Conservation (phyloP, 2,113 vertebrate genomes). For the Mirza zaza region DNA sequence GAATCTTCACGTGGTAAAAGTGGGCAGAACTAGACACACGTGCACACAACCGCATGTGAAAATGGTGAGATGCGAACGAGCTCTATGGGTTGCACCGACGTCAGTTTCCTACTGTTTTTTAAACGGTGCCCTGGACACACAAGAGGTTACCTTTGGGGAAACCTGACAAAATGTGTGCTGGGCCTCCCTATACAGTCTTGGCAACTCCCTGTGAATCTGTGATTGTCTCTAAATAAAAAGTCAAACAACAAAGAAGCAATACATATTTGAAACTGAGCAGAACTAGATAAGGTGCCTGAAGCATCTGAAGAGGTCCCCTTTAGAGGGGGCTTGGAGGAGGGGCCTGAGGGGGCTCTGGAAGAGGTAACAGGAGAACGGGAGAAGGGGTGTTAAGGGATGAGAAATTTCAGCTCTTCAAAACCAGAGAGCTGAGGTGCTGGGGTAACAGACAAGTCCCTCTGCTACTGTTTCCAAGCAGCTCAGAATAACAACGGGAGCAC, state of each 20-base stretch:
- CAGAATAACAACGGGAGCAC: accelerated
- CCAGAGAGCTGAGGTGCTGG: background rate
- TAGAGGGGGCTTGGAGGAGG: too few species aligned
- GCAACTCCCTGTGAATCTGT: background rate
- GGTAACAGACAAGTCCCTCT: background rate
- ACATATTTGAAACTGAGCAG: background rate
- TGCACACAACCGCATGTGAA: too few species aligned
- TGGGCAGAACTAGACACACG: background rate
- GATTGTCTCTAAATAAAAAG: background rate
- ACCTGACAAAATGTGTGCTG: background rate
- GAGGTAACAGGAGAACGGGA: background rate
- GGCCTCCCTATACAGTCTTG: background rate
- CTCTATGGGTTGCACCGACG: accelerated
- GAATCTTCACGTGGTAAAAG: background rate
- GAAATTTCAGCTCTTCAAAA: background rate
- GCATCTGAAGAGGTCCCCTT: background rate
- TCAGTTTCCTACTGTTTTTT: background rate
- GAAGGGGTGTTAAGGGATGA: background rate
- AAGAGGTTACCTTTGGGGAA: background rate
- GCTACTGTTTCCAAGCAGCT: background rate
- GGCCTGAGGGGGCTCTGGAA: background rate
- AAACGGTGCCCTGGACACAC: background rate
- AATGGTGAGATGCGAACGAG: background rate
- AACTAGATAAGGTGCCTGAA: background rate
- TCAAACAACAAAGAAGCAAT: background rate